phyloP scores from a whole-genome alignment of 1,140 invertebrate species.

The Eufriesea mexicana region DNA sequence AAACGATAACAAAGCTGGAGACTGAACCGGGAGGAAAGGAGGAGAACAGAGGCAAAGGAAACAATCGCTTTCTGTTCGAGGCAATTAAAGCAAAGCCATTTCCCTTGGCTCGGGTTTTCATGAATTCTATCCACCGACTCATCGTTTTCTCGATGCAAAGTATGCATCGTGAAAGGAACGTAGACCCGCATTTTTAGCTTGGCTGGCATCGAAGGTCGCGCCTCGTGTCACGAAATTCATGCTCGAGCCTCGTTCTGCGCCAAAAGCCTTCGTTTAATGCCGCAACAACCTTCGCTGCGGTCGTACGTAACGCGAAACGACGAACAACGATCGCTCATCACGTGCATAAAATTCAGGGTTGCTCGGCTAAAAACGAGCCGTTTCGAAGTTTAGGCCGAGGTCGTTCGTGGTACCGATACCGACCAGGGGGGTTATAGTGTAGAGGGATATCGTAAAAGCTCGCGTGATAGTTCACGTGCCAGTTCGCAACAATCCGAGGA shows the following conservation, averaged over 20 bases:
- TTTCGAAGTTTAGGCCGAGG: conserved; percentile 62
- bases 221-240: conserved; percentile 26
- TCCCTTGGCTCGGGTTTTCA: not conserved
- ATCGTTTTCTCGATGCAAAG: not conserved
- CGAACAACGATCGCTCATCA: conserved; percentile 38
- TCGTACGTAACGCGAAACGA: conserved; percentile 25
- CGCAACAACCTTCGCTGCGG: conserved; percentile 7
- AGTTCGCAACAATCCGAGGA: conserved; percentile 58
- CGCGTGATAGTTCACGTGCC: conserved; percentile 66
- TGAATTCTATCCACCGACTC: not conserved
- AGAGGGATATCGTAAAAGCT: conserved; percentile 11
- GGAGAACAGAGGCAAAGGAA: not conserved
- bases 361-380: conserved; percentile 43
- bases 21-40: not conserved
- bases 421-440: not conserved
- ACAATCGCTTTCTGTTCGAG: conserved; percentile 6
- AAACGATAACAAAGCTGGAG: not conserved
- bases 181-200: not conserved
- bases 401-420: conserved; percentile 13
- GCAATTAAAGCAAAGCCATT: not conserved
- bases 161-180: not conserved
- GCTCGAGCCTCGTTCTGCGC: conserved; percentile 20
- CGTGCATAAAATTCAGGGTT: conserved; percentile 58
- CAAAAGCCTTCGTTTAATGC: conserved; percentile 19
- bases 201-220: not conserved